phyloP scores from a whole-genome alignment of 2,888 invertebrate genomes.

The Orthosia incerta region DNA sequence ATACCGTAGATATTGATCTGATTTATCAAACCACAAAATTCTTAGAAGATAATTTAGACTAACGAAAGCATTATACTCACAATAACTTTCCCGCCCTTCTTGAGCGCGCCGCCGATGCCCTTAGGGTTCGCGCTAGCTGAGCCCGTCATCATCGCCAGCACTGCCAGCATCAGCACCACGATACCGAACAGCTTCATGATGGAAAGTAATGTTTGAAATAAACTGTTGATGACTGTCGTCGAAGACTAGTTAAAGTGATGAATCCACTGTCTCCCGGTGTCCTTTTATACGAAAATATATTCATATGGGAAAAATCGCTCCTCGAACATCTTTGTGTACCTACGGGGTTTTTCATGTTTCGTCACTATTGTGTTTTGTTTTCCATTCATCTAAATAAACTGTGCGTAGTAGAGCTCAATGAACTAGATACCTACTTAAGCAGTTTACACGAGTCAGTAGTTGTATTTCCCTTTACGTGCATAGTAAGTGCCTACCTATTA shows the following conservation, averaged over 20 bases:
- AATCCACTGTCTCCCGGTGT: not conserved
- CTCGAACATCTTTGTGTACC: not conserved
- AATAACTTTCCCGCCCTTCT: constrained; percentile 67
- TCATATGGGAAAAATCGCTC: not conserved
- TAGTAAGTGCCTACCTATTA: not conserved
- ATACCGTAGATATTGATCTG: not conserved
- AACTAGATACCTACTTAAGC: not conserved
- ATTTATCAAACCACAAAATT: not conserved
- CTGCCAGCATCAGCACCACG: constrained; percentile 40
- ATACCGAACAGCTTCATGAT: constrained; percentile 53
- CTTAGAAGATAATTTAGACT: no score
- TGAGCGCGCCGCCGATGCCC: constrained; percentile 56
- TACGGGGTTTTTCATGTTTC: constrained; percentile 34
- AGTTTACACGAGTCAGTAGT: not conserved
- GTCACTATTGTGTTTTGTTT: constrained; percentile 24
- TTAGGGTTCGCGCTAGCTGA: constrained; percentile 49
- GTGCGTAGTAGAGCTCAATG: not conserved
- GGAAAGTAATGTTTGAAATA: not conserved
- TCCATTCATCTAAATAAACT: not conserved
- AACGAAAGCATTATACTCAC: constrained; percentile 54
- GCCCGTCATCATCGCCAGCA: constrained; percentile 42
- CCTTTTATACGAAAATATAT: constrained; percentile 26
- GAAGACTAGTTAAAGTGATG: constrained; percentile 12
- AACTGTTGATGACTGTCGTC: not conserved
- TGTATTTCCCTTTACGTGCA: not conserved